Base-by-base conservation (phyloP, 2,113 vertebrate genomes). In the Paramormyrops kingsleyae region DNA sequence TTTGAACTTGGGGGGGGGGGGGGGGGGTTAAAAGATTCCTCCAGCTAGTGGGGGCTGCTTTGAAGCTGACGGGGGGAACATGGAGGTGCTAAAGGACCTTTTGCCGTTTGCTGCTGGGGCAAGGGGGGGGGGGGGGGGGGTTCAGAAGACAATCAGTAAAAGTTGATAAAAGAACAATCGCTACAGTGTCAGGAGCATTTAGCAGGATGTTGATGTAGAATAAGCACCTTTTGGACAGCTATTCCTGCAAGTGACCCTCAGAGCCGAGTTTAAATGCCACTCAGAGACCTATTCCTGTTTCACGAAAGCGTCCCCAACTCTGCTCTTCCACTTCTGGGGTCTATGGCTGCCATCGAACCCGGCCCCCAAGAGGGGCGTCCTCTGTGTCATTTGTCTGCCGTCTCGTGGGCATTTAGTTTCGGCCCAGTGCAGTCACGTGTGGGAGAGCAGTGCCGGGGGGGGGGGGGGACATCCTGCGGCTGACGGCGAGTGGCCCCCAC, bases 141-240 rank as follows among this genome's bases (percentile, higher is more conserved):
- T 35, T 35, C 90, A 92, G 91, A 91, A 89, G 88, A 93, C 56
- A 88, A 90, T 87, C 92, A 47, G 92, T 88, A 89, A 31, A 91
- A 89, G 89, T 89, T 91, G 92, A 10, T 31, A 94, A 88, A 88
- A 80, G 94, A 95, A 94, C 95, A 93, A 94, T 94, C 93, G 92
- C 94, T 94, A 90, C 91, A 93, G 93, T 93, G 92, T 92, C 89
- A 95, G 92, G 92, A 89, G 91, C 89, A 66, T 91, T 88, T 92
- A 70, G 52, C 92, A 87, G 89, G 2, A 70, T 62, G 21, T 9
- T 9, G 24, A 62, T 62, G 59, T 62, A 27, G 24, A n/a, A 9
- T 24, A 0, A 24, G 62, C 62, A 66, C 24, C 90, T 95, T 94
- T 94, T 90, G 86, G 92, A 91, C 92, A 89, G 50, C 90, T 92